These are phyloP conservation scores for Condylura cristata DNA, from an alignment of 2,113 vertebrate genomes.

Conservation along the genomic window DNA sequence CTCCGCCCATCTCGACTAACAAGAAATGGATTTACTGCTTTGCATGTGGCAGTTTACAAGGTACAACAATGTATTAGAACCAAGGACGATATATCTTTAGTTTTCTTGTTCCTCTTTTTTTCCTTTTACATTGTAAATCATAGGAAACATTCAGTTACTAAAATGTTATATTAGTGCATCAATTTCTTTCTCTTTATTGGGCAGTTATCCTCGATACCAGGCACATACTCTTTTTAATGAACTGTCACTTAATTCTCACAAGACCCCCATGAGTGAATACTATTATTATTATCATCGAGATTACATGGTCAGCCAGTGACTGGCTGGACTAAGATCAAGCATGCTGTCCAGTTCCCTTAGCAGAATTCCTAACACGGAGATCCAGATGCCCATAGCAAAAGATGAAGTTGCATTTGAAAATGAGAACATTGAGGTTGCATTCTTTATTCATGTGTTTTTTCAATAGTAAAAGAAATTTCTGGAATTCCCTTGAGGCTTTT, in stretches of 20 bases:
- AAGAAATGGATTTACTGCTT: slow-evolving; percentile 95
- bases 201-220: neutral
- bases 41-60: slow-evolving; percentile 95
- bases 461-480: neutral
- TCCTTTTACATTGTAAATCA: too few species aligned
- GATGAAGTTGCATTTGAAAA: neutral
- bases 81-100: neutral
- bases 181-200: neutral
- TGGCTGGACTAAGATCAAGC: neutral
- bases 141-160: neutral
- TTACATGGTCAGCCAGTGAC: neutral
- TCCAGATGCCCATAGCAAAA: neutral
- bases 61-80: slow-evolving; percentile 75
- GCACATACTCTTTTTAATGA: neutral
- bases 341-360: neutral
- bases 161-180: neutral
- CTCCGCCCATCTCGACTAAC: slow-evolving; percentile 93
- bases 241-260: neutral
- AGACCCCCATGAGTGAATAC: neutral
- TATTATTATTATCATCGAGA: neutral
- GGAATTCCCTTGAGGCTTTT: neutral
- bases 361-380: neutral
- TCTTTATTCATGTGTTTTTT: neutral
- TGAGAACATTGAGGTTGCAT: neutral
- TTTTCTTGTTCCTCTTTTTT: neutral